Conservation (phyloP, 2,113 vertebrate species). For the Megaleporinus macrocephalus region DNA sequence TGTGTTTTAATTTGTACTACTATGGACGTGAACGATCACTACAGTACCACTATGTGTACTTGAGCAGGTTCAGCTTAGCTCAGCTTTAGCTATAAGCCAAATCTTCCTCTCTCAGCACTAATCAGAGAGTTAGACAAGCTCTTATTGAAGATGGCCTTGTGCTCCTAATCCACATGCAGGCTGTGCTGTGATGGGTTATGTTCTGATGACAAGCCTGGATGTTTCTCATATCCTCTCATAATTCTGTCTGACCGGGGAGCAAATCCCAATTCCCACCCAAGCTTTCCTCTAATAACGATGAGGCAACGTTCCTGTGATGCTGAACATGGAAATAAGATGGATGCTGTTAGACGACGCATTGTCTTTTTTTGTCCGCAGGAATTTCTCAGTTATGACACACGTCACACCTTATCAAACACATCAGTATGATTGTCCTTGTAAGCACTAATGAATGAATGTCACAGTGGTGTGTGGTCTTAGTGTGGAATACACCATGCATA, state of each 20-base stretch:
- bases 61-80: too few species aligned
- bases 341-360: constrained; percentile 5
- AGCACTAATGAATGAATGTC: too few species aligned
- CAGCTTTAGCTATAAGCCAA: not conserved
- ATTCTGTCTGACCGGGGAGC: constrained; percentile 16
- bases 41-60: too few species aligned
- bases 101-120: not conserved
- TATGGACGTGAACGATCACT: too few species aligned
- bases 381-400: not conserved
- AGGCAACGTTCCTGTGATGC: not conserved
- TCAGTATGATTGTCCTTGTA: too few species aligned
- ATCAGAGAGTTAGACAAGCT: not conserved
- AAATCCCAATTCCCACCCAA: not conserved
- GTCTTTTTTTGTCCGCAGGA: constrained; percentile 16
- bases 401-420: too few species aligned
- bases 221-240: not conserved
- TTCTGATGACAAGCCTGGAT: constrained; percentile 8
- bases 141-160: constrained; percentile 1
- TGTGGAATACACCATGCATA: not conserved
- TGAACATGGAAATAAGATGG: constrained; percentile 7
- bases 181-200: not conserved
- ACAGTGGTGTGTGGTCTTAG: not conserved
- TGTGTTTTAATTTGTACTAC: not conserved
- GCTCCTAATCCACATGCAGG: not conserved
- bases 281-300: constrained; percentile 13